Percentiles rank a stretch among this genome's conserved stretches.
Conservation (phyloP, 1,140 invertebrate species). For the Sminthurinus signatus region DNA sequence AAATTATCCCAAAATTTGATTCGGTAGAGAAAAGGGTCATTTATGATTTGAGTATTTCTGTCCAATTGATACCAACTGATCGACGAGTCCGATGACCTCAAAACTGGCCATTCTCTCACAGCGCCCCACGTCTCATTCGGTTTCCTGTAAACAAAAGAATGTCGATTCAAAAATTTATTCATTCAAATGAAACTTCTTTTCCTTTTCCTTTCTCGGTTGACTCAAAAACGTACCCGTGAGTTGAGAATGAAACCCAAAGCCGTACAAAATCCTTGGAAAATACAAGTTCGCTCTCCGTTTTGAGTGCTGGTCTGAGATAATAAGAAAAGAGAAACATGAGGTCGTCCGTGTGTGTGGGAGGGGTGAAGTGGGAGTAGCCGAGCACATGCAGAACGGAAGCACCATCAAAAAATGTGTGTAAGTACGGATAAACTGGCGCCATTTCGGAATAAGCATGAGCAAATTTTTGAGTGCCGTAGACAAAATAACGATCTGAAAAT, state of each 20-base stretch:
- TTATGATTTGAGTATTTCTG: background rate
- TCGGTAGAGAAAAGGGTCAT: conserved; percentile 5
- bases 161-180: background rate
- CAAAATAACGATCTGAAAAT: conserved; percentile 23
- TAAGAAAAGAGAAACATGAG: conserved; percentile 24
- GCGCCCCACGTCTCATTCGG: conserved; percentile 16
- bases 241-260: conserved; percentile 24
- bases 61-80: conserved; percentile 14
- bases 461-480: conserved; percentile 2
- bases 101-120: conserved; percentile 6
- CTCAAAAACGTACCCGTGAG: background rate
- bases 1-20: conserved; percentile 18
- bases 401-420: conserved; percentile 24
- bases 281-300: background rate
- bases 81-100: background rate
- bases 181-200: background rate
- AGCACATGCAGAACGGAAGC: background rate
- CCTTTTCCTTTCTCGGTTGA: background rate
- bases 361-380: background rate
- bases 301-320: background rate
- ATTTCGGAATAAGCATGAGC: conserved; percentile 9
- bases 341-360: conserved; percentile 18
- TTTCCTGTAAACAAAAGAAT: conserved; percentile 2
- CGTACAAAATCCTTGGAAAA: conserved; percentile 21
- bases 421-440: conserved; percentile 18